phyloP scores from a whole-genome alignment of 2,113 vertebrate genomes.

The Bujurquina vittata region DNA sequence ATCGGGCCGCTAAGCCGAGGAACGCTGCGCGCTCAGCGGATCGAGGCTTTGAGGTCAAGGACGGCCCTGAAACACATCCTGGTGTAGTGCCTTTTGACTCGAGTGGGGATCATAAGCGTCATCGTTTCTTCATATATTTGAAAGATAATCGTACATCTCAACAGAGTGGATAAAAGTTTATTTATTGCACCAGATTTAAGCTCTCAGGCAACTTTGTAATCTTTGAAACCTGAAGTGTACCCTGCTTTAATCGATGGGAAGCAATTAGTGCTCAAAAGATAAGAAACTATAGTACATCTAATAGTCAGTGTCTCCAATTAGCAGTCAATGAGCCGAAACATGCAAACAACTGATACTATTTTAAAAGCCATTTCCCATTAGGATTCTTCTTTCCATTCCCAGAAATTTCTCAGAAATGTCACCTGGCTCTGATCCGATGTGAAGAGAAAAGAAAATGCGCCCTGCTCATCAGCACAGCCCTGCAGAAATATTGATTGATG shows the following conservation, averaged over 20 bases:
- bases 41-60: too few species aligned
- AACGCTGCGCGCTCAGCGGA: too few species aligned
- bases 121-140: background rate
- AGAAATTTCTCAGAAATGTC: slow-evolving; percentile 31
- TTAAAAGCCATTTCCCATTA: slow-evolving; percentile 16
- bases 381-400: background rate
- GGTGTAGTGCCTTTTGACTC: too few species aligned
- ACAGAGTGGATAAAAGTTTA: background rate
- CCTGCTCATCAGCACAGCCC: slow-evolving; percentile 2
- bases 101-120: background rate
- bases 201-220: background rate
- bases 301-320: background rate
- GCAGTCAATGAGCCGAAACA: slow-evolving; percentile 22
- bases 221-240: background rate
- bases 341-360: background rate
- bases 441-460: background rate
- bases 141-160: too few species aligned
- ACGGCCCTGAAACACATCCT: too few species aligned
- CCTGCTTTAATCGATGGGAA: background rate
- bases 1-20: too few species aligned
- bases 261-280: background rate
- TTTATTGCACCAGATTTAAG: too few species aligned
- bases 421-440: background rate
- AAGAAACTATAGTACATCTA: background rate
- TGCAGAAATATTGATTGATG: slow-evolving; percentile 63